phyloP scores from a whole-genome alignment of 2,797 vertebrate species.

The Chromobotia macracanthus region DNA sequence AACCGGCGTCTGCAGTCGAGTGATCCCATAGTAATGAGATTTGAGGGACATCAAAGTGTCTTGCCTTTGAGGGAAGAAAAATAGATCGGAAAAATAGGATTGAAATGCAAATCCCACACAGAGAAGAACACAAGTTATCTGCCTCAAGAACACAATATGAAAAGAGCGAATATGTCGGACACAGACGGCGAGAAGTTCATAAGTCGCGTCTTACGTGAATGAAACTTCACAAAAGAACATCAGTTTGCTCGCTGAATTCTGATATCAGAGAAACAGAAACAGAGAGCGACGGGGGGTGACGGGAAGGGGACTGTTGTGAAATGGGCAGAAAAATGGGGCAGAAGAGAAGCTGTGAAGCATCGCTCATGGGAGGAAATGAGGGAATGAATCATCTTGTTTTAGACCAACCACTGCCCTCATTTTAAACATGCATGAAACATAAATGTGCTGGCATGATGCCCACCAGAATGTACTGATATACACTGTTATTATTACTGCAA shows the following conservation, averaged over 20 bases:
- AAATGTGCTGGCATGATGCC: not conserved
- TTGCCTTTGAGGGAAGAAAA: constrained; percentile 69
- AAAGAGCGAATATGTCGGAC: not conserved
- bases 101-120: constrained; percentile 73
- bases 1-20: constrained; percentile 65
- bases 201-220: constrained; percentile 14
- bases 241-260: constrained; percentile 33
- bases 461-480: not conserved
- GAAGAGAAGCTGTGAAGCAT: constrained; percentile 46
- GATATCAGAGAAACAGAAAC: not conserved
- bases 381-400: constrained; percentile 33
- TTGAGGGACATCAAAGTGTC: constrained; percentile 78
- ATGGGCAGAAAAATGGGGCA: constrained; percentile 47
- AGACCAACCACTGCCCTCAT: constrained; percentile 36
- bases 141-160: constrained; percentile 55
- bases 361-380: constrained; percentile 17
- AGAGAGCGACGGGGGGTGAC: not conserved
- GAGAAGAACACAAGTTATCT: constrained; percentile 67
- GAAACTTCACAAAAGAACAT: constrained; percentile 18
- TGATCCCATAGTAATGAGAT: constrained; percentile 76
- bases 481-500: too few relatives aligned
- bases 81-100: constrained; percentile 70
- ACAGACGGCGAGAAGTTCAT: constrained; percentile 12
- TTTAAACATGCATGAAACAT: not conserved
- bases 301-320: not conserved